phyloP scores from a whole-genome alignment of 2,113 vertebrate genomes.

The Serilophus lunatus region DNA sequence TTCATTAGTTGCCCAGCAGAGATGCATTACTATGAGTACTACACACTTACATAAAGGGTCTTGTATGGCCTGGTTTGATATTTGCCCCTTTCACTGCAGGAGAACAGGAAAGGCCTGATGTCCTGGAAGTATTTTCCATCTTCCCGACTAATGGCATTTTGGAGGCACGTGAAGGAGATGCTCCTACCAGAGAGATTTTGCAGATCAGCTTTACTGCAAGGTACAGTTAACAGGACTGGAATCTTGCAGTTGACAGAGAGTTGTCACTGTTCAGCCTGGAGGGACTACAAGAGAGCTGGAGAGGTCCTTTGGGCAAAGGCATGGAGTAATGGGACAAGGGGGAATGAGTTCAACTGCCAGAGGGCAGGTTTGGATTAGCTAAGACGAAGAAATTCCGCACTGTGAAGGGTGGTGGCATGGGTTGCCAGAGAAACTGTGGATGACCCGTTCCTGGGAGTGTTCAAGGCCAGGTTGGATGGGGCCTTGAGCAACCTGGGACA shows the following conservation, averaged over 20 bases:
- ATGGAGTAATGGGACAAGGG: neutral
- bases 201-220: conserved; percentile 85
- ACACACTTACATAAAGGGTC: neutral
- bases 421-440: neutral
- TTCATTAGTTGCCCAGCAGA: neutral
- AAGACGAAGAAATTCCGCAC: neutral
- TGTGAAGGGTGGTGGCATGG: neutral
- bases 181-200: conserved; percentile 61
- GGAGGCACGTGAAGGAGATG: conserved; percentile 29
- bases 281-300: neutral
- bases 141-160: conserved; percentile 77
- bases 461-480: neutral
- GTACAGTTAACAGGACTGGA: conserved; percentile 55
- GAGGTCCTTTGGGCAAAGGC: neutral
- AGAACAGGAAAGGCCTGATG: neutral
- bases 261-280: neutral
- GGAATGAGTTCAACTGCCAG: neutral
- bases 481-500: neutral
- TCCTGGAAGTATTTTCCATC: conserved; percentile 70
- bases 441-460: neutral
- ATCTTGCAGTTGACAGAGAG: neutral
- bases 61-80: neutral
- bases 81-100: conserved; percentile 17
- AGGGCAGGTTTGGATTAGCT: neutral
- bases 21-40: neutral